Conservation (phyloP, 1,140 invertebrate genomes). For the Atopsyche davidsoni region DNA sequence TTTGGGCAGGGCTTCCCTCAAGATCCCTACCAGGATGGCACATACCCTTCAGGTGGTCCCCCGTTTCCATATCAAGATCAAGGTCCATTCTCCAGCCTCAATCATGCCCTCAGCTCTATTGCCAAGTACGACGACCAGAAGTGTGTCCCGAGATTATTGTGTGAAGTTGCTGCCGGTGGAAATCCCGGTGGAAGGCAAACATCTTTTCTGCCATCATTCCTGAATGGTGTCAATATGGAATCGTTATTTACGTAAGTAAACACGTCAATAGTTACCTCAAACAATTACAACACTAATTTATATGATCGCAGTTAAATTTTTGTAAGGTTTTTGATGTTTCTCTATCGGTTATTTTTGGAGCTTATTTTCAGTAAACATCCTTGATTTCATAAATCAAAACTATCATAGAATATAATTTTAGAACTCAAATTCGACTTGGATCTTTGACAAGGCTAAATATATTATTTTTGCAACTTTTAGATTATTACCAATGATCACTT, state of each 20-base stretch:
- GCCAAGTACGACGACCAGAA: constrained; percentile 67
- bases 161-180: constrained; percentile 63
- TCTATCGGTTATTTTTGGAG: no score
- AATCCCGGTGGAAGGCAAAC: constrained; percentile 47
- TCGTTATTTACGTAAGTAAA: constrained; percentile 60
- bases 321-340: no score
- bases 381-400: no score
- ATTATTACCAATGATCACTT: no score
- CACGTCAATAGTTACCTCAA: no score
- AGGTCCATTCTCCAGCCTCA: constrained; percentile 31
- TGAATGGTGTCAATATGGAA: constrained; percentile 57
- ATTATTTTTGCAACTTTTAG: no score
- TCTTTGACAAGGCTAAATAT: no score
- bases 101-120: constrained; percentile 62
- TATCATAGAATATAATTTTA: no score
- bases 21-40: constrained; percentile 3
- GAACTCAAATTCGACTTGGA: no score
- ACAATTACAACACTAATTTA: no score
- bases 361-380: no score
- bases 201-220: constrained; percentile 46
- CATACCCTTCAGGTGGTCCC: constrained; percentile 7
- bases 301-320: no score
- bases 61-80: constrained; percentile 8
- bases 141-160: constrained; percentile 70
- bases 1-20: not conserved